Evolutionary conservation across 2,113 vertebrate species (phyloP), one percentile per base, ranked within the genome.

Genomic region (Anhinga anhinga): DNA sequence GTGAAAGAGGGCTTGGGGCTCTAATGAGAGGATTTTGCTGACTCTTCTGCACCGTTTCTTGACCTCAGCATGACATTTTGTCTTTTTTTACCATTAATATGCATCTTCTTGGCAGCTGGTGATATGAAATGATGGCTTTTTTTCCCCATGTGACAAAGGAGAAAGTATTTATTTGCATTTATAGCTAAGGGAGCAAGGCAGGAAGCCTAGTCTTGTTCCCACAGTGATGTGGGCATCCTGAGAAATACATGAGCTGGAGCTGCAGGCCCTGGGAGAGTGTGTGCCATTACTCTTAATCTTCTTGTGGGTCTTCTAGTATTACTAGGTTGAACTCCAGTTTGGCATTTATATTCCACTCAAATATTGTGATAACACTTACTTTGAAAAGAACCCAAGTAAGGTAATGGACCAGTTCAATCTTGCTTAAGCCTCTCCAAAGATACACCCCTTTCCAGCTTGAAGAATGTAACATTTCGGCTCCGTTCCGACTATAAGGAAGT

Each of bases 21-120:
- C 30, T 86, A 82, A 76, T 72, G 49, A 79, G 70, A 77, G 23
- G 32, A 23, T 93, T 86, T 86, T 88, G 30, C 53, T 95, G 84
- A 85, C 70, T 76, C 73, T 91, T 91, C 67, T 92, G 80, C 6
- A 2, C 55, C 40, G 12, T 56, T 92, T 55, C n/a, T 73, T 89
- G 71, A 95, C 84, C 50, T 85, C 0, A 0, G 8, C 1, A 0
- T 62, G 63, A n/a, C 11, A 25, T 58, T 87, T 87, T 20, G 6
- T 67, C 14, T 67, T 34, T 88, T 93, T 59, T 40, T 2, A 55
- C 72, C 11, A 23, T 82, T 90, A 90, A 86, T 90, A 32, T 50
- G 27, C 0, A 1, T 93, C 49, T 66, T 79, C 36, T 69, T 73
- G 89, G 49, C n/a, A 88, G 67, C 71, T 62, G 74, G 26, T 89